These are phyloP conservation scores for Motacilla tschutschensis DNA, from an alignment of 2,113 vertebrate genomes.

Conservation along the genomic window DNA sequence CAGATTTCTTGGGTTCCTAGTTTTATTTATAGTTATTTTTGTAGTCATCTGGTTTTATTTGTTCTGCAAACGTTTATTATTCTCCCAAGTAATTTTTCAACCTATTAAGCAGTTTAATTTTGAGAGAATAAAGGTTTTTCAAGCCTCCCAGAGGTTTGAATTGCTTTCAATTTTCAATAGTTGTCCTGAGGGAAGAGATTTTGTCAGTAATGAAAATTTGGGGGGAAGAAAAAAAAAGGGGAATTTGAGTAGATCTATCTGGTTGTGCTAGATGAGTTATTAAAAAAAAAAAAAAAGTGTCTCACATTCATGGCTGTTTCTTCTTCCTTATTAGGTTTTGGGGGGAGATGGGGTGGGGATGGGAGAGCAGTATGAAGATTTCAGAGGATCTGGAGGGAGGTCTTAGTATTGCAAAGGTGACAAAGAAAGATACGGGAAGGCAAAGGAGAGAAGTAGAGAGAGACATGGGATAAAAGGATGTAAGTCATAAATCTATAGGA, in stretches of 20 bases:
- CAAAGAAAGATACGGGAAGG: background rate
- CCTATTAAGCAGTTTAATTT: background rate
- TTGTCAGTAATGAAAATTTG: background rate
- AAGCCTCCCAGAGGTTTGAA: background rate
- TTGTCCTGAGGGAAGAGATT: background rate
- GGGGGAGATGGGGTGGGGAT: accelerated
- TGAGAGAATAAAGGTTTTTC: background rate
- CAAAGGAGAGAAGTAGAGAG: background rate
- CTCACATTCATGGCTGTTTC: background rate
- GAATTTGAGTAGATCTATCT: background rate
- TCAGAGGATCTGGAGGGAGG: background rate
- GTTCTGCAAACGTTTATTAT: background rate
- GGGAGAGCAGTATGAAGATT: background rate
- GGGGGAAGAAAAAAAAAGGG: background rate
- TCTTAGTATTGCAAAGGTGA: background rate
- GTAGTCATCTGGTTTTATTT: background rate
- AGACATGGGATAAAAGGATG: background rate
- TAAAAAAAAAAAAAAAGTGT: background rate
- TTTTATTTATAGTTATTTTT: background rate
- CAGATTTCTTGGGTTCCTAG: background rate
- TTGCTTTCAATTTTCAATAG: background rate
- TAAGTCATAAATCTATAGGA: background rate
- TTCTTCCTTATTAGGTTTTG: background rate
- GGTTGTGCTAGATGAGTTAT: background rate
- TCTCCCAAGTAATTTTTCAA: background rate